Conservation (phyloP, 1,140 invertebrate species). For the Pseudomyrmex flavicornis region DNA sequence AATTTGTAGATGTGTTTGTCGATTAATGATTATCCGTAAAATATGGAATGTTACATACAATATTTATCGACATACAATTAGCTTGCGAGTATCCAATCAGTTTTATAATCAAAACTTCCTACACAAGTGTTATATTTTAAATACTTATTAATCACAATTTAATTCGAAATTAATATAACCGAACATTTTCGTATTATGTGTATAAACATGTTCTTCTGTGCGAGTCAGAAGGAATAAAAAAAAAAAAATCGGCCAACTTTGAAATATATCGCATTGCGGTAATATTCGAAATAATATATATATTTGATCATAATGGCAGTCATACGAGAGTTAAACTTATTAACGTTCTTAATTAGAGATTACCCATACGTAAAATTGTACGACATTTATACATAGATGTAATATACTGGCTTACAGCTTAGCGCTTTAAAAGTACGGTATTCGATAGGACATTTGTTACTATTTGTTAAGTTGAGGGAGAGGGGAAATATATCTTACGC, state of each 20-base stretch:
- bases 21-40: constrained; percentile 47
- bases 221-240: constrained; percentile 35
- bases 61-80: constrained; percentile 57
- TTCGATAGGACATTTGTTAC: constrained; percentile 73
- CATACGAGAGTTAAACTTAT: constrained; percentile 67
- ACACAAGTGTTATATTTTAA: constrained; percentile 15
- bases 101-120: constrained; percentile 18
- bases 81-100: constrained; percentile 30
- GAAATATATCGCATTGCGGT: constrained; percentile 23
- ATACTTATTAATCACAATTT: neutral
- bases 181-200: neutral
- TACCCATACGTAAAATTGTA: constrained; percentile 66
- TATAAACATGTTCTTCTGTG: constrained; percentile 12
- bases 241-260: constrained; percentile 14
- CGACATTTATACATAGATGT: constrained; percentile 71
- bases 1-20: constrained; percentile 42
- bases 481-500: constrained; percentile 53
- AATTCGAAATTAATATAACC: constrained; percentile 17
- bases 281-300: constrained; percentile 59
- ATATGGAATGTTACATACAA: constrained; percentile 64
- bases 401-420: constrained; percentile 66
- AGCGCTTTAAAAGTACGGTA: constrained; percentile 72
- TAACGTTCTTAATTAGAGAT: constrained; percentile 61
- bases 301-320: constrained; percentile 72
- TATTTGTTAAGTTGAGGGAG: constrained; percentile 67